These are phyloP conservation scores for Agrochola litura DNA, from an alignment of 2,888 invertebrate genomes.

Conservation along the genomic window DNA sequence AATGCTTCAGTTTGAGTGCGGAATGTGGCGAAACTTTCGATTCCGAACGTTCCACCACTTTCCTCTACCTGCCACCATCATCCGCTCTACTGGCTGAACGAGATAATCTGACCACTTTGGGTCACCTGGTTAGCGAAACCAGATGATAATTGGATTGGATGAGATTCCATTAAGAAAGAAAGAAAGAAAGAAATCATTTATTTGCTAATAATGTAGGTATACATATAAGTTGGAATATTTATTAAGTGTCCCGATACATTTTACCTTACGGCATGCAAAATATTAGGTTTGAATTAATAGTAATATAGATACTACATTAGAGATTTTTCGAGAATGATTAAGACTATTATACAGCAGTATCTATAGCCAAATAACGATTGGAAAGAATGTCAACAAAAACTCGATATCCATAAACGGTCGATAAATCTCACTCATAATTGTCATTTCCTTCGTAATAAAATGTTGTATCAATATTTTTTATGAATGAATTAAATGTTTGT, in stretches of 20 bases:
- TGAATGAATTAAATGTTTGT: constrained; percentile 15
- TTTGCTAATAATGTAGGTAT: no score
- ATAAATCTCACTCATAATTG: constrained; percentile 53
- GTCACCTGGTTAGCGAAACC: constrained; percentile 54
- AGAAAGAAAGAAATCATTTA: no score
- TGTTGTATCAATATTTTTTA: constrained; percentile 33
- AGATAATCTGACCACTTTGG: constrained; percentile 50
- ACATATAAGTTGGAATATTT: no score
- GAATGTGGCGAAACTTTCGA: constrained; percentile 56
- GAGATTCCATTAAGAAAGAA: neutral
- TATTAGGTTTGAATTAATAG: no score
- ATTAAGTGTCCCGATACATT: no score
- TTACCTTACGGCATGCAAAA: no score
- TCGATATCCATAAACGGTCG: constrained; percentile 11
- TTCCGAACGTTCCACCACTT: constrained; percentile 48
- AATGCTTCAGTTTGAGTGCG: constrained; percentile 15
- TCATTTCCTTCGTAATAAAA: constrained; percentile 48
- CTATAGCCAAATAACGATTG: neutral
- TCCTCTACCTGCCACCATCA: constrained; percentile 59
- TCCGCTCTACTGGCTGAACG: constrained; percentile 59
- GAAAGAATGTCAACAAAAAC: constrained; percentile 17
- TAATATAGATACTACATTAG: no score
- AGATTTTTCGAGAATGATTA: neutral
- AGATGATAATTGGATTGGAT: constrained; percentile 25
- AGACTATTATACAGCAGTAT: constrained; percentile 12